Conservation (phyloP, 2,888 invertebrate genomes). For the Ptychoptera contaminata region DNA sequence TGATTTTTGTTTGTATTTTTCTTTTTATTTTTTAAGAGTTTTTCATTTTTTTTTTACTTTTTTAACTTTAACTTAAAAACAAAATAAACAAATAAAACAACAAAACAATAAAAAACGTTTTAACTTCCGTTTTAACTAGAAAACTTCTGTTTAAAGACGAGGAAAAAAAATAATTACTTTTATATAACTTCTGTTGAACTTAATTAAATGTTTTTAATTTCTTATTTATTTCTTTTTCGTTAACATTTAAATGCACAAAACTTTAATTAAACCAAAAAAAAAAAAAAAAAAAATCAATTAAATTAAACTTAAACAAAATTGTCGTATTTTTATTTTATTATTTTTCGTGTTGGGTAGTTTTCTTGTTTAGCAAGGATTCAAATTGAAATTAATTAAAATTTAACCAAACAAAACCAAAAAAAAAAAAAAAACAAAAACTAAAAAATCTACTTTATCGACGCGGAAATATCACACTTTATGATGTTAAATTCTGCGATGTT, state of each 20-base stretch:
- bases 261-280: neutral
- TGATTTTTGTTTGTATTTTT: no score
- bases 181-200: no score
- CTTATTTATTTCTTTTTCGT: no score
- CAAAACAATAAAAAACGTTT: neutral
- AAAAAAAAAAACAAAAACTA: slow-evolving; percentile 1
- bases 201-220: no score
- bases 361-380: neutral
- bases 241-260: neutral
- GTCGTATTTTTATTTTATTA: slow-evolving; percentile 1
- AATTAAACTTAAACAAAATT: neutral
- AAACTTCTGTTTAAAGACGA: no score
- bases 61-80: no score
- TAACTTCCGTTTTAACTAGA: slow-evolving; percentile 1
- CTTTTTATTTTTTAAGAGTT: no score
- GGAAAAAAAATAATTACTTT: no score
- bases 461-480: no score
- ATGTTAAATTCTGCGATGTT: no score
- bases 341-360: neutral
- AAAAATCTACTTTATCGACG: neutral
- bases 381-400: neutral
- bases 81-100: neutral
- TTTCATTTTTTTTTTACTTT: no score
- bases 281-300: neutral
- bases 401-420: neutral